Evolutionary conservation across 2,113 vertebrate genomes (phyloP).

Genomic region (Rhadina sibilatrix): DNA sequence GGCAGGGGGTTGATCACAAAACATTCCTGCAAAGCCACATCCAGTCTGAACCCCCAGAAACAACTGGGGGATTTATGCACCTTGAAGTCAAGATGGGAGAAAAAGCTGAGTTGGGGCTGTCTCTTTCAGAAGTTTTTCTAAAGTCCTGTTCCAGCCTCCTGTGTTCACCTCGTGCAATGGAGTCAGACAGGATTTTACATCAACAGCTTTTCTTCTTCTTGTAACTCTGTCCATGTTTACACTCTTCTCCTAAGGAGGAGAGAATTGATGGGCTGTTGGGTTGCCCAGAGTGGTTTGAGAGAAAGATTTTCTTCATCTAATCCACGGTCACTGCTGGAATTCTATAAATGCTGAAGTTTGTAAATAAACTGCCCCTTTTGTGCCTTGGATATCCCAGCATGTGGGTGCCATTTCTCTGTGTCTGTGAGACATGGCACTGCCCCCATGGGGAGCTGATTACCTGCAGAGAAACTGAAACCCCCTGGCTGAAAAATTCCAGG

Average conservation of each 20-base stretch:
- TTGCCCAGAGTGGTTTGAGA: neutral
- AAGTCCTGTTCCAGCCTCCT: too few relatives aligned
- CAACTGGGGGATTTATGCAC: neutral
- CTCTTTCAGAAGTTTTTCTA: neutral
- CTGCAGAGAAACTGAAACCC: neutral
- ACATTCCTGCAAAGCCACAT: neutral
- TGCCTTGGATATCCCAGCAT: accelerated
- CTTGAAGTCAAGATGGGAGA: neutral
- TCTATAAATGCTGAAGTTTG: too few relatives aligned
- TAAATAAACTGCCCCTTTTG: too few relatives aligned
- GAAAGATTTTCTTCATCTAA: too few relatives aligned
- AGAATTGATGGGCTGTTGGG: too few relatives aligned
- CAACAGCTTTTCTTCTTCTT: too few relatives aligned
- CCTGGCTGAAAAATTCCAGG: neutral
- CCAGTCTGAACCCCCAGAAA: neutral
- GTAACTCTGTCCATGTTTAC: too few relatives aligned
- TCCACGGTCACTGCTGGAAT: too few relatives aligned
- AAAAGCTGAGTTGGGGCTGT: neutral
- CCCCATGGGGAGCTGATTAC: neutral
- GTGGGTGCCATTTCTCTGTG: too few relatives aligned
- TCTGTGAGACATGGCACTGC: neutral
- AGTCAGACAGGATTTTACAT: too few relatives aligned
- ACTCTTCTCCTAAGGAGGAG: too few relatives aligned
- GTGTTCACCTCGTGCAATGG: too few relatives aligned
- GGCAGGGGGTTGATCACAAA: neutral